phyloP scores from a whole-genome alignment of 2,797 vertebrate species.

The Hozukius guyotensis region DNA sequence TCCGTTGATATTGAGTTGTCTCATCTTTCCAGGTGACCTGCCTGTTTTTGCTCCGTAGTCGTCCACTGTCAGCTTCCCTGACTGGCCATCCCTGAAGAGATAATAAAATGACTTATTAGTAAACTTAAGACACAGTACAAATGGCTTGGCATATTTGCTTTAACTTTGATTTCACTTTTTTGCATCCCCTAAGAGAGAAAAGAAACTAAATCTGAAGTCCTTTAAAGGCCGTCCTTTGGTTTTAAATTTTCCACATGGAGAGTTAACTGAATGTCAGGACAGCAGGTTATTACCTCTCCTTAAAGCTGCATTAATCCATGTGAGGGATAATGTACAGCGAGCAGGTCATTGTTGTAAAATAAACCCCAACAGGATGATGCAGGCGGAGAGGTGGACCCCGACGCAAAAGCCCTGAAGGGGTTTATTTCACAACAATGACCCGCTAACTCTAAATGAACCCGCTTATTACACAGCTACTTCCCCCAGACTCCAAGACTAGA shows the following conservation, averaged over 20 bases:
- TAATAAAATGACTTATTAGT: not conserved
- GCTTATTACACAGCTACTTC: too few species aligned
- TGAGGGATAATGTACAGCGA: too few species aligned
- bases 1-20: conserved; percentile 94
- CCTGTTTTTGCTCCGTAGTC: conserved; percentile 95
- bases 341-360: too few species aligned
- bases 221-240: not conserved
- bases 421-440: too few species aligned
- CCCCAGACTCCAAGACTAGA: too few species aligned
- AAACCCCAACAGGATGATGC: too few species aligned
- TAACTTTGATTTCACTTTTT: not conserved
- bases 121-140: not conserved
- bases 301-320: not conserved
- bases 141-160: not conserved
- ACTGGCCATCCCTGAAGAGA: conserved; percentile 88
- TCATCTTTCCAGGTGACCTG: conserved; percentile 93
- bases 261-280: not conserved
- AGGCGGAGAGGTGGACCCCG: too few species aligned
- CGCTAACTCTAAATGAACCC: too few species aligned
- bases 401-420: too few species aligned
- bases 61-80: conserved; percentile 95
- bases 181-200: not conserved
- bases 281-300: not conserved
- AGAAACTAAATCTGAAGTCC: not conserved
- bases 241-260: not conserved